These are phyloP conservation scores for Eupleurogrammus muticus DNA, from an alignment of 2,797 vertebrate species.

Conservation along the genomic window DNA sequence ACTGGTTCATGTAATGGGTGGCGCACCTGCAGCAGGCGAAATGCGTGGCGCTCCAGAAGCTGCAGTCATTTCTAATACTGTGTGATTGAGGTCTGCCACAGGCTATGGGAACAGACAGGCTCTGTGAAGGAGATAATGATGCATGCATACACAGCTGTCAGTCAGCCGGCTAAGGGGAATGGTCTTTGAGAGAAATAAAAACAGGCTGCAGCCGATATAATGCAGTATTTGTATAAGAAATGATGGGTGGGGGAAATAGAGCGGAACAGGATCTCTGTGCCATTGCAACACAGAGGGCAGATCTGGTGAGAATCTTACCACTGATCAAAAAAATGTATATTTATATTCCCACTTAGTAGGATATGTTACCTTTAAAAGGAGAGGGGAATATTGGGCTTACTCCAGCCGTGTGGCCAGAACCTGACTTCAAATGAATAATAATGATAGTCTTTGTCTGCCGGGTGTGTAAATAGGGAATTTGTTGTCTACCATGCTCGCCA, in stretches of 20 bases:
- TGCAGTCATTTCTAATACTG: slow-evolving; percentile 66
- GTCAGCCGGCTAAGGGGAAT: slow-evolving; percentile 71
- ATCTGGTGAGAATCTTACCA: slow-evolving; percentile 44
- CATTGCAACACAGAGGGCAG: slow-evolving; percentile 42
- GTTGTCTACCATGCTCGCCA: neutral
- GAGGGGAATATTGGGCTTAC: neutral
- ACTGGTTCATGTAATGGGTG: slow-evolving; percentile 32
- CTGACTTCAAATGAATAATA: slow-evolving; percentile 6
- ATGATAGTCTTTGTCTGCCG: slow-evolving; percentile 4
- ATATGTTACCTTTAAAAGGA: neutral
- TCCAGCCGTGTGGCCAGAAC: neutral
- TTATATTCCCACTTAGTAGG: no score
- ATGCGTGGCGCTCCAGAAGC: slow-evolving; percentile 37
- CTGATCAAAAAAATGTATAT: no score
- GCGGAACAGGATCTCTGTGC: slow-evolving; percentile 60
- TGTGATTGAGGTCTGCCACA: slow-evolving; percentile 77
- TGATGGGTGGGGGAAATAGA: slow-evolving; percentile 69
- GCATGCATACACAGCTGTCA: slow-evolving; percentile 78
- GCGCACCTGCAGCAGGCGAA: slow-evolving; percentile 59
- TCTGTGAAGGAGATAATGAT: slow-evolving; percentile 79
- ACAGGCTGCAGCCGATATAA: slow-evolving; percentile 68
- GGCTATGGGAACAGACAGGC: slow-evolving; percentile 71
- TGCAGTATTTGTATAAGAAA: slow-evolving; percentile 74
- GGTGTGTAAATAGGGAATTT: slow-evolving; percentile 3
- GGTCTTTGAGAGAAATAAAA: slow-evolving; percentile 74